Percentiles rank a stretch among this genome's conserved stretches.
phyloP scores from a whole-genome alignment of 2,888 invertebrate species.

The Ceriagrion tenellum region DNA sequence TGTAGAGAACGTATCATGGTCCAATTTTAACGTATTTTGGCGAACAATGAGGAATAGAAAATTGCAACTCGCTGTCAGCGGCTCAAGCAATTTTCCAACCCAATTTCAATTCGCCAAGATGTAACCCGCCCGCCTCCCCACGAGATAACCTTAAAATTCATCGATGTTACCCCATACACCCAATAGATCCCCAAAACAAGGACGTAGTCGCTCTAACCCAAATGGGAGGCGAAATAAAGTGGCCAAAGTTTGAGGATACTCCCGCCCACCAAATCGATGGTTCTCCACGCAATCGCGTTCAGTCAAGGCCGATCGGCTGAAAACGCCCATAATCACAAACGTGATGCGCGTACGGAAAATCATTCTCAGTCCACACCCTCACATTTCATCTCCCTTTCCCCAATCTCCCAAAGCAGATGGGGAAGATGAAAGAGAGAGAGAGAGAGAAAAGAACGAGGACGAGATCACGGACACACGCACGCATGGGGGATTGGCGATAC shows the following conservation, averaged over 20 bases:
- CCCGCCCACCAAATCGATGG: conserved; percentile 20
- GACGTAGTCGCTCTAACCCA: background rate
- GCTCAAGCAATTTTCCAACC: too few species aligned
- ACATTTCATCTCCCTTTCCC: background rate
- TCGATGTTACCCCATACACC: background rate
- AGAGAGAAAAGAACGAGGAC: background rate
- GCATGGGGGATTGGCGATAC: background rate
- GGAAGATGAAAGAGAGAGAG: background rate
- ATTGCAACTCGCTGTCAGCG: too few species aligned
- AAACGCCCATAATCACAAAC: conserved; percentile 3
- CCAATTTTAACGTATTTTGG: too few species aligned
- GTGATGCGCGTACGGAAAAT: background rate
- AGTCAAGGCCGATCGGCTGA: background rate
- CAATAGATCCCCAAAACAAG: background rate
- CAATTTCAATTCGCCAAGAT: too few species aligned
- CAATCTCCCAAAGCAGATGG: background rate
- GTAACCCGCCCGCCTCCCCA: too few species aligned
- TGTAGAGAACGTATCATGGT: too few species aligned
- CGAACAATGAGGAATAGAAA: too few species aligned
- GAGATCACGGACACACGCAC: background rate
- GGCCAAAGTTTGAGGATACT: background rate
- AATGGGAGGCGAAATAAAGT: conserved; percentile 9
- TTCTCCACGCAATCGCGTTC: background rate
- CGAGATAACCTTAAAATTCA: background rate
- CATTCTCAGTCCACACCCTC: background rate